Evolutionary conservation across 2,797 vertebrate species (phyloP).

Genomic region (Sciurus carolinensis): DNA sequence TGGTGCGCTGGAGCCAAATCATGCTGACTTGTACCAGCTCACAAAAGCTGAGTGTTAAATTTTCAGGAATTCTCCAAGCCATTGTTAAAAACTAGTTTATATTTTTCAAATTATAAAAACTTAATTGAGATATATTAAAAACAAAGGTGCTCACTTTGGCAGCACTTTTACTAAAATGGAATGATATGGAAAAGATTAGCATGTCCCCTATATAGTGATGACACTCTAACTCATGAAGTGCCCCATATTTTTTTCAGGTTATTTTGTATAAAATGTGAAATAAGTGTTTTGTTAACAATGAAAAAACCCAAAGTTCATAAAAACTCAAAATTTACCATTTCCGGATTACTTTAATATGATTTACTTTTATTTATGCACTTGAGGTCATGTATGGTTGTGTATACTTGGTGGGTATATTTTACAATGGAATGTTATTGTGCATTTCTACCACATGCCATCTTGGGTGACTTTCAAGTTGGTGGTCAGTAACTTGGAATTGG

Average conservation of each 20-base stretch:
- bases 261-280: not conserved
- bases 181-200: not conserved
- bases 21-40: not conserved
- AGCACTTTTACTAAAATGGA: not conserved
- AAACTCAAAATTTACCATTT: not conserved
- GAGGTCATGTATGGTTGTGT: not conserved
- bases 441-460: not conserved
- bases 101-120: not conserved
- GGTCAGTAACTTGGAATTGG: not conserved
- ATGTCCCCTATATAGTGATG: not conserved
- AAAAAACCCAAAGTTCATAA: not conserved
- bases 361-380: not conserved
- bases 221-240: rapidly evolving
- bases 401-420: rapidly evolving
- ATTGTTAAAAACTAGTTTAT: not conserved
- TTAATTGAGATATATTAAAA: not conserved
- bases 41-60: not conserved
- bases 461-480: not conserved
- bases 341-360: not conserved
- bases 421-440: rapidly evolving
- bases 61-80: not conserved
- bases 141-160: not conserved
- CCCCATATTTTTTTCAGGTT: not conserved
- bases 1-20: not conserved
- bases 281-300: not conserved